Evolutionary conservation across 2,113 vertebrate genomes (phyloP), one percentile per base, ranked within the genome.

Genomic region (Orycteropus afer): DNA sequence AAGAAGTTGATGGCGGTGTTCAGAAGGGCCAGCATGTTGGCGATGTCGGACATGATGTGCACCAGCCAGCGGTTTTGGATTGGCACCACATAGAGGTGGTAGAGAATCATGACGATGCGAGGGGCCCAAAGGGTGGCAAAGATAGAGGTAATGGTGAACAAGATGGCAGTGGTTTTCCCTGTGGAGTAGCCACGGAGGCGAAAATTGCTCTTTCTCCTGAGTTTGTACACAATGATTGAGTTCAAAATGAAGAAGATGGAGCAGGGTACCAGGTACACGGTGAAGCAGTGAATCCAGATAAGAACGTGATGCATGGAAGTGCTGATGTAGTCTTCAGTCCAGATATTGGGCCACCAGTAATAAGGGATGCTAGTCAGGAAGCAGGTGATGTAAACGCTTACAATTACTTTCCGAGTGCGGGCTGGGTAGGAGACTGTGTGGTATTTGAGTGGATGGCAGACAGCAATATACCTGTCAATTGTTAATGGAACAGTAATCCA

Each of bases 1-100:
- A 99, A 99, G 99, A 99, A 99, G 97, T 99, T 99, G 98, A 99
- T 99, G 1, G 99, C 99, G 0, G 99, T 99, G 98, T 99, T 99
- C 90, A 99, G 99, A 85, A 99, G 97, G 0, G 99, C 99, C 2
- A 99, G 97, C 99, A 99, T 99, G 93, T 99, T 99, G 45, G 99
- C 99, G 3, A 99, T 71, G 65, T 99, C 99, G 0, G 99, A 99
- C 85, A 99, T 98, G 59, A 99, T 97, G 73, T 99, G 99, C 9
- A 99, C 98, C 78, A 99, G 97, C 96, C 98, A 99, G 93, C 98
- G 98, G 78, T 99, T 98, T 87, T 97, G 97, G 11, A 99, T 99
- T 0, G 99, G 99, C 0, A 98, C 98, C 0, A 99, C 99, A 0
- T 99, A 99, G 89, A 99, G 99, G 98, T 99, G 99, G 96, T 99